Evolutionary conservation across 2,113 vertebrate species (phyloP).

Genomic region (Epinephelus fuscoguttatus): DNA sequence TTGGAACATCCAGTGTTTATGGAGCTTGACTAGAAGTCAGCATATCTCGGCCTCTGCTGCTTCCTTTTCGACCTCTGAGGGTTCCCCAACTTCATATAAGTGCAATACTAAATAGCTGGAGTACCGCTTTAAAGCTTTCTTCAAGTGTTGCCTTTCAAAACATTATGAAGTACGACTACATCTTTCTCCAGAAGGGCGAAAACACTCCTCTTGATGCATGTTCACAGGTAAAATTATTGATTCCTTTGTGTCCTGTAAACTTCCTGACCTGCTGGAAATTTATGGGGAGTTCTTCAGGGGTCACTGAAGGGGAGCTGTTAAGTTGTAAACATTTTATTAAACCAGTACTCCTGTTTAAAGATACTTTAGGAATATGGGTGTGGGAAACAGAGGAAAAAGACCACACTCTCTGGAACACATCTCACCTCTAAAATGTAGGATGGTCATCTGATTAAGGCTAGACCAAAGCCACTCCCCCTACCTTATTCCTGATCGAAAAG

Average conservation of each 20-base stretch:
- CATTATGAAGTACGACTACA: not conserved
- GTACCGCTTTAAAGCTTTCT: not conserved
- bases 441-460: conserved; percentile 59
- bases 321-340: conserved; percentile 61
- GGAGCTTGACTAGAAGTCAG: not conserved
- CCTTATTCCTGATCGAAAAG: conserved; percentile 33
- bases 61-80: not conserved
- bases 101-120: not conserved
- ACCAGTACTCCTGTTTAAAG: conserved; percentile 40
- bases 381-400: conserved; percentile 42
- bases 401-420: conserved; percentile 36
- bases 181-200: not conserved
- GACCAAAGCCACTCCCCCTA: conserved; percentile 23
- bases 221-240: not conserved
- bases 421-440: conserved; percentile 17
- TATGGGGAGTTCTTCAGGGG: conserved; percentile 15
- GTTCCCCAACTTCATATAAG: not conserved
- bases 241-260: conserved; percentile 38
- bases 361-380: conserved; percentile 46
- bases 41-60: not conserved
- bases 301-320: conserved; percentile 25
- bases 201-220: not conserved
- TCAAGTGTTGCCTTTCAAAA: not conserved
- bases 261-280: conserved; percentile 19
- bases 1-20: not conserved